phyloP scores from a whole-genome alignment of 2,888 invertebrate genomes.

The Entomobrya multifasciata region DNA sequence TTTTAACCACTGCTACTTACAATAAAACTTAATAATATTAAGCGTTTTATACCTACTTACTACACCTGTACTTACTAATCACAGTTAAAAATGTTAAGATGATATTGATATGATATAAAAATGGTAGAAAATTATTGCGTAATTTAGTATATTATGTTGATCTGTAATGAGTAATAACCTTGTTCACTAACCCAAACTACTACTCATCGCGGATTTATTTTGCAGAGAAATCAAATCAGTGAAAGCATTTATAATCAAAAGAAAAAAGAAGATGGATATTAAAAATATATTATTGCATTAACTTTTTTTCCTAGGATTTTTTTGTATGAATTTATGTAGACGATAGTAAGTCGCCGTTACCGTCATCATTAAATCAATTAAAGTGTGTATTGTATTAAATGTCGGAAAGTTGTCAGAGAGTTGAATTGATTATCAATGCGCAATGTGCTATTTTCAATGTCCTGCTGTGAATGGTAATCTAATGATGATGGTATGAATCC shows the following conservation, averaged over 20 bases:
- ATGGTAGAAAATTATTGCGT: not conserved
- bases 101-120: not conserved
- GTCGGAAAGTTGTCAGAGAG: constrained; percentile 4
- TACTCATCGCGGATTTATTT: not conserved
- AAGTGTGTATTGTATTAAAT: constrained; percentile 3
- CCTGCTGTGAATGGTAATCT: constrained; percentile 23
- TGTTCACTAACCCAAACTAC: constrained; percentile 53
- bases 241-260: not conserved
- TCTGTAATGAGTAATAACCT: constrained; percentile 20
- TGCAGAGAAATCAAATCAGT: not conserved
- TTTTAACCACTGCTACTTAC: constrained; percentile 70
- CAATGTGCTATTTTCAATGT: too few species aligned
- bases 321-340: not conserved
- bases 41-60: constrained; percentile 62
- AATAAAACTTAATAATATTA: constrained; percentile 35
- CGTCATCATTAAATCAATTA: constrained; percentile 21
- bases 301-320: too few species aligned
- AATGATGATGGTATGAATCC: not conserved
- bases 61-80: constrained; percentile 67
- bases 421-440: constrained; percentile 33
- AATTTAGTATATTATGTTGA: not conserved
- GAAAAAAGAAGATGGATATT: too few species aligned
- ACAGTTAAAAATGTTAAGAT: not conserved
- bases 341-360: constrained; percentile 16
- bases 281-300: too few species aligned